These are phyloP conservation scores for Cerceris rybyensis DNA, from an alignment of 2,888 invertebrate genomes.

Conservation along the genomic window DNA sequence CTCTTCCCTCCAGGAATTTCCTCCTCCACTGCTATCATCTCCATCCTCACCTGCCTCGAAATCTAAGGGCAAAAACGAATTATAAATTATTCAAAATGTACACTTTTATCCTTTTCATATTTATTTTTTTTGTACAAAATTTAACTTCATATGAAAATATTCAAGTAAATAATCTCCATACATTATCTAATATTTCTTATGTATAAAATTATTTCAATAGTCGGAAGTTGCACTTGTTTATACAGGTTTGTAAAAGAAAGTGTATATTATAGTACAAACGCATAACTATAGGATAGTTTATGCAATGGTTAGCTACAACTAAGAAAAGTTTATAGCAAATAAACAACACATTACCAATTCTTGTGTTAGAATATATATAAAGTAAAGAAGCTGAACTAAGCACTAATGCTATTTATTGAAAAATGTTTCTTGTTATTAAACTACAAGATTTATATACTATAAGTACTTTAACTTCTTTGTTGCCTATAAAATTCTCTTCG, in stretches of 20 bases:
- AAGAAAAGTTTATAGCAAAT: conserved; percentile 13
- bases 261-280: conserved; percentile 11
- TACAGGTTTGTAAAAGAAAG: conserved; percentile 5
- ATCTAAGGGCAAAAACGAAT: conserved; percentile 81
- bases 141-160: too few species aligned
- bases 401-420: not conserved
- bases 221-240: conserved; percentile 15
- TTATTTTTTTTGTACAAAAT: not conserved
- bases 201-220: not conserved
- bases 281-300: conserved; percentile 15
- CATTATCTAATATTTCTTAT: too few species aligned
- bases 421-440: not conserved
- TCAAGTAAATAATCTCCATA: too few species aligned
- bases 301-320: conserved; percentile 21
- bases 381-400: not conserved
- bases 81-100: not conserved
- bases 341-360: not conserved
- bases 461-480: not conserved
- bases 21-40: conserved; percentile 84
- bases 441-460: conserved; percentile 4
- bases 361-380: not conserved
- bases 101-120: not conserved
- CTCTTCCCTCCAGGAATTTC: conserved; percentile 84
- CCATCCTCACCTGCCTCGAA: conserved; percentile 88
- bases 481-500: not conserved